Conservation (phyloP, 2,888 invertebrate species). For the Ormyrus rosae region DNA sequence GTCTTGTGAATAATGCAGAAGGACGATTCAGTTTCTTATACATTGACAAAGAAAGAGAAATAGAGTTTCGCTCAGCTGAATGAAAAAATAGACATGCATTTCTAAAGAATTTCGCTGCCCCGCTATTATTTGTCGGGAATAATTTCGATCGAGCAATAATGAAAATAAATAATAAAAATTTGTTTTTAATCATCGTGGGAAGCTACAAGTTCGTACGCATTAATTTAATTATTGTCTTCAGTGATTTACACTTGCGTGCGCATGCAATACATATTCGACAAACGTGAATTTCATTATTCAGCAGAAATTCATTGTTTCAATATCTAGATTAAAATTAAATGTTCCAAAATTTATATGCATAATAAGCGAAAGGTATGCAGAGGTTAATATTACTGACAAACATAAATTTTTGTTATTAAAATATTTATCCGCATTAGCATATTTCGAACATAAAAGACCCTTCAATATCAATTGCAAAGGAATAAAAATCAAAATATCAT, state of each 20-base stretch:
- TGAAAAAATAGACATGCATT: too few relatives aligned
- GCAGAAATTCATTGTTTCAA: background rate
- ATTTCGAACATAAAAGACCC: background rate
- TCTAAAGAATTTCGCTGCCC: too few relatives aligned
- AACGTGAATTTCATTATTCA: background rate
- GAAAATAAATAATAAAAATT: too few relatives aligned
- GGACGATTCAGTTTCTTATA: too few relatives aligned
- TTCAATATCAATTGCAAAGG: too few relatives aligned
- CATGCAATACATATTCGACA: slow-evolving; percentile 15
- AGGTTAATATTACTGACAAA: background rate
- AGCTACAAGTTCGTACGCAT: background rate
- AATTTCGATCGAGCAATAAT: too few relatives aligned
- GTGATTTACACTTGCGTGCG: slow-evolving; percentile 12
- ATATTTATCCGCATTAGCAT: background rate
- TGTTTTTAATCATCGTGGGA: too few relatives aligned
- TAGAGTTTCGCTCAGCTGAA: background rate
- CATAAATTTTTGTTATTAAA: background rate
- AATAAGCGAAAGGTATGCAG: too few relatives aligned
- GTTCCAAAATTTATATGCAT: background rate
- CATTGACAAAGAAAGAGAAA: background rate
- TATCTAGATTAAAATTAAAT: background rate
- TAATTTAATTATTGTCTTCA: slow-evolving; percentile 28
- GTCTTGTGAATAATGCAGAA: background rate
- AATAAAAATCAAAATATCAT: too few relatives aligned
- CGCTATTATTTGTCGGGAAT: too few relatives aligned